phyloP scores from a whole-genome alignment of 2,888 invertebrate genomes.

The Polyommatus icarus region DNA sequence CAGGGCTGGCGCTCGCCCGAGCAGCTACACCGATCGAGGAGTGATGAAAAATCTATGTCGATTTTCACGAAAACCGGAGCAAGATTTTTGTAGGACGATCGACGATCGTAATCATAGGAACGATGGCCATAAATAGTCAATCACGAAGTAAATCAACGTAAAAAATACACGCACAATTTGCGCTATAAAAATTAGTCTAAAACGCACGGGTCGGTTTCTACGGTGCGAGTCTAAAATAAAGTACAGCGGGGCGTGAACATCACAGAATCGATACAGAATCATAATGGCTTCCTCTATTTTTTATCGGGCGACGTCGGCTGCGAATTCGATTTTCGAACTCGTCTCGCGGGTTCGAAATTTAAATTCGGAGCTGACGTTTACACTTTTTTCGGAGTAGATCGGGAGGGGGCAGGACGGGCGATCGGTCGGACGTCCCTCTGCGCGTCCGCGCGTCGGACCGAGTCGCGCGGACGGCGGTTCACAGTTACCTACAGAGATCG shows the following conservation, averaged over 20 bases:
- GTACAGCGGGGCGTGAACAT: conserved; percentile 60
- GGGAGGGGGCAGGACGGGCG: neutral
- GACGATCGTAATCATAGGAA: conserved; percentile 75
- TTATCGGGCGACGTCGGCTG: conserved; percentile 24
- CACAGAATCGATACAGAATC: conserved; percentile 51
- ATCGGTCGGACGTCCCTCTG: conserved; percentile 40
- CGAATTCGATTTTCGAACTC: conserved; percentile 30
- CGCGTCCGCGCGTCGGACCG: conserved; percentile 58
- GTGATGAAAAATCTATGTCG: conserved; percentile 71
- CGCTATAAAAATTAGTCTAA: conserved; percentile 69
- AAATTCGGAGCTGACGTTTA: conserved; percentile 11
- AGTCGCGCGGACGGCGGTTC: conserved; percentile 50
- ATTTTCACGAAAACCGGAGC: conserved; percentile 78
- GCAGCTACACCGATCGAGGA: conserved; percentile 59
- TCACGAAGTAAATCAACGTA: conserved; percentile 73
- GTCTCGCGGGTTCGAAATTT: conserved; percentile 4
- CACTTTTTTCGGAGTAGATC: neutral
- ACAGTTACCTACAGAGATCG: conserved; percentile 76
- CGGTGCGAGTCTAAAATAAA: conserved; percentile 73
- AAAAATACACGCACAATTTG: conserved; percentile 70
- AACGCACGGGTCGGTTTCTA: conserved; percentile 77
- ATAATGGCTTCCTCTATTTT: conserved; percentile 30
- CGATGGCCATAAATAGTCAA: conserved; percentile 77
- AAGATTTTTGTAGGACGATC: conserved; percentile 71
- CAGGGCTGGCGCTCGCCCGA: conserved; percentile 52